Evolutionary conservation across 2,113 vertebrate genomes (phyloP), one percentile per base, ranked within the genome.

Genomic region (Pithys albifrons): DNA sequence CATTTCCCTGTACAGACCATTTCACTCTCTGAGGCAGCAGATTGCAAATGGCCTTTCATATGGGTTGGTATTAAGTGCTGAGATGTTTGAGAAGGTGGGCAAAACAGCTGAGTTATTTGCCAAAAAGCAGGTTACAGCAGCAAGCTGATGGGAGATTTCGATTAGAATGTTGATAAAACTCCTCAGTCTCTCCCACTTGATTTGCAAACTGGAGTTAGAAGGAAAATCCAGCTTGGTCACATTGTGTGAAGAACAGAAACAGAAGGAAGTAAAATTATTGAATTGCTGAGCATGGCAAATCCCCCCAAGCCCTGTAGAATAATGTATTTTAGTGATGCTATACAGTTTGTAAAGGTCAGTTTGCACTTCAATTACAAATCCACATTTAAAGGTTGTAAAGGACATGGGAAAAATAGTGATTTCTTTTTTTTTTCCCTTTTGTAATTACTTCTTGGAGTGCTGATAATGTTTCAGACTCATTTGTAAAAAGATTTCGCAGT

Each of bases 261-360:
- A 86, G 79, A 91, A 87, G 58, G 49, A 78, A 87, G 70, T 27
- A 35, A 72, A 66, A 82, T 94, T 95, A 87, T 82, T 89, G 92
- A 86, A 91, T 73, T 93, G 93, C 95, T 93, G 89, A 96, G 83
- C 73, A 65, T 69, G 52, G 85, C 58, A 81, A 96, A 93, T 93
- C 96, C 91, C 89, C 88, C 27, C 86, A 84, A 90, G 92, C 82
- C 69, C 66, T 77, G 55, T 29, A 91, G 83, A 95, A 91, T 95
- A 96, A 95, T 94, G 31, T 67, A 55, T 95, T 95, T 94, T 83
- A 91, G 73, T 3, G 7, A 55, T 73, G 71, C 86, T 74, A 49
- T 89, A 76, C 74, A 91, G 80, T 95, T 94, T 93, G 89, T 87
- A 96, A 97, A 97, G 95, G 95, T 93, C 96, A 96, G 93, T 96